Base-by-base conservation (phyloP, 2,113 vertebrate species). In the Vidua chalybeata region DNA sequence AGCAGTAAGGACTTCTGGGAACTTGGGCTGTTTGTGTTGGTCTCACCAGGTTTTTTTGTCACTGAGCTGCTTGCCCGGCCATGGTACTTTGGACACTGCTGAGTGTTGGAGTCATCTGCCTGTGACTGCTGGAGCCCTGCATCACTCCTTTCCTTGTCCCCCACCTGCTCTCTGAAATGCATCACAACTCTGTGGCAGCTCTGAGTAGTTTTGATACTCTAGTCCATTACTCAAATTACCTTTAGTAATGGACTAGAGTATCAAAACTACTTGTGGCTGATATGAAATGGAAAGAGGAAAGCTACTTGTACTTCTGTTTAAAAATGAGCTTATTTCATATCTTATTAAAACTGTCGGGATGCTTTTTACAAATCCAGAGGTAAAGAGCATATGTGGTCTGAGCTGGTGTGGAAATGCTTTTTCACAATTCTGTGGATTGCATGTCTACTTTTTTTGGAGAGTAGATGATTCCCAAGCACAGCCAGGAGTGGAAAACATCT, bases 211-310 rank as follows among this genome's bases (percentile, higher is more conserved):
- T n/a, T 62, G 56, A 72, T 28, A 64, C 48, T 68, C 77, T 0
- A 63, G 55, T 26, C 3, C 67, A 0, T 69, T 83, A n/a, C n/a
- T n/a, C n/a, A n/a, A n/a, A n/a, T n/a, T n/a, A n/a, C n/a, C n/a
- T n/a, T n/a, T n/a, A n/a, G n/a, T n/a, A n/a, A n/a, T n/a, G n/a
- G n/a, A n/a, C n/a, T n/a, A n/a, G n/a, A n/a, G n/a, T n/a, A n/a
- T n/a, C n/a, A n/a, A n/a, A n/a, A n/a, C n/a, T n/a, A n/a, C n/a
- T 35, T 63, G 23, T 48, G 73, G 30, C 1, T 0, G 4, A 4
- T 82, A 30, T 2, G 43, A 68, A 41, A 11, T 33, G 13, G 67
- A 17, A 69, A 28, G 41, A 58, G 30, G 43, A 39, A 92, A 58
- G 18, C 59, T 80, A 18, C 11, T 3, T 48, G 16, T 64, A 30